Evolutionary conservation across 2,797 vertebrate species (phyloP), one percentile per base, ranked within the genome.

Genomic region (Neosilurus mollespiculum): DNA sequence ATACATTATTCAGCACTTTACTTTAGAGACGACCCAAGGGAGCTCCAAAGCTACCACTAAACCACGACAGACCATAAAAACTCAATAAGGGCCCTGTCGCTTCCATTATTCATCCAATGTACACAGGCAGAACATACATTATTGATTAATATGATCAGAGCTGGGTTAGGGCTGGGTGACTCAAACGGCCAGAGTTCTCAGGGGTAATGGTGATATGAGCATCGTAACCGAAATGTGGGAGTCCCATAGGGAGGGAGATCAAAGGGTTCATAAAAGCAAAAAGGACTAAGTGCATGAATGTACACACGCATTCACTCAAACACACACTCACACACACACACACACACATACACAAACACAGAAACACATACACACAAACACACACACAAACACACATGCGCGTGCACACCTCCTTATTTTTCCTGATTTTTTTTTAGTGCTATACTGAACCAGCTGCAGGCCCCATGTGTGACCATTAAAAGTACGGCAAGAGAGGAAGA

Each of bases 1-100:
- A 24, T 81, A 18, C 73, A 85, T 82, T 82, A 85, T 79, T 82
- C 12, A 85, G 22, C 59, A 82, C 58, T 79, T 78, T 18, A 62
- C 58, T 67, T 49, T 62, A 10, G 14, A 76, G 64, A 53, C 22
- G 18, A 64, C 15, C 12, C 43, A 20, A 26, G 34, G 20, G 59
- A 14, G 73, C 30, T 22, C 22, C 22, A 81, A 81, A 67, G 18
- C 53, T 24, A 76, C 61, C 49, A 61, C 70, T 59, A 81, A 78
- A 64, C 65, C 56, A 26, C 58, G 4, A 58, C 58, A 79, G 58
- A 24, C 67, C 75, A 65, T 62, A 58, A 53, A 82, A 72, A 53
- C 62, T 69, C 66, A 49, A 11, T 82, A 78, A 65, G 49, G 67
- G 70, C 49, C 49, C 54, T 69, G 61, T 53, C 14, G 75, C 66